Evolutionary conservation across 2,888 invertebrate species (phyloP).

Genomic region (Ramazzottius varieornatus): DNA sequence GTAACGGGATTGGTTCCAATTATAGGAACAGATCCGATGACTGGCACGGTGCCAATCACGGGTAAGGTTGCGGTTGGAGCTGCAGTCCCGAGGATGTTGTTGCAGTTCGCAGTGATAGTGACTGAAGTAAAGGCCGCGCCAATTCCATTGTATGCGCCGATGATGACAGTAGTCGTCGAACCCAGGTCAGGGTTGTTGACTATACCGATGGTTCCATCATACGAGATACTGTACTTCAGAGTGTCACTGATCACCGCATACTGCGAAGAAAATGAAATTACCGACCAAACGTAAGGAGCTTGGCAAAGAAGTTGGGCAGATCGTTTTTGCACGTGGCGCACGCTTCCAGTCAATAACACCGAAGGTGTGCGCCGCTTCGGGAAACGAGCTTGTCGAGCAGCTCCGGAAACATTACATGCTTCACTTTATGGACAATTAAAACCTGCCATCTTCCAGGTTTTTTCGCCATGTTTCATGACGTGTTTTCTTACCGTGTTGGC

Average conservation of each 20-base stretch:
- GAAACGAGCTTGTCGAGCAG: too few relatives aligned
- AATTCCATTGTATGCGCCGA: background rate
- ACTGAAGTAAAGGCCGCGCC: background rate
- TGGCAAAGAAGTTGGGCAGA: too few relatives aligned
- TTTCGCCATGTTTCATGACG: too few relatives aligned
- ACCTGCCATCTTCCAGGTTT: too few relatives aligned
- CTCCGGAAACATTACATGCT: too few relatives aligned
- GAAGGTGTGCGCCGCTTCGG: too few relatives aligned
- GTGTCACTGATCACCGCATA: background rate
- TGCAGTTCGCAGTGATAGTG: background rate
- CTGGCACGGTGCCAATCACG: background rate
- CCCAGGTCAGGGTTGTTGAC: background rate
- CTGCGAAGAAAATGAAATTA: too few relatives aligned
- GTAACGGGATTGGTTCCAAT: background rate
- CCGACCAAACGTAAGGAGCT: too few relatives aligned
- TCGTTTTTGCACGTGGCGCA: too few relatives aligned
- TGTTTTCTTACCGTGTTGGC: too few relatives aligned
- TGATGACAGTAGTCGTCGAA: background rate
- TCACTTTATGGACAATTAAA: too few relatives aligned
- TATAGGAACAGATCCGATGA: background rate
- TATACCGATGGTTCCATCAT: background rate
- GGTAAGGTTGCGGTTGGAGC: background rate
- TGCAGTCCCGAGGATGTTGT: background rate
- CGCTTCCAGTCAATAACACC: too few relatives aligned
- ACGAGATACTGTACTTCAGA: background rate